These are phyloP conservation scores for Iphiclides podalirius DNA, from an alignment of 2,888 invertebrate genomes.

Conservation along the genomic window DNA sequence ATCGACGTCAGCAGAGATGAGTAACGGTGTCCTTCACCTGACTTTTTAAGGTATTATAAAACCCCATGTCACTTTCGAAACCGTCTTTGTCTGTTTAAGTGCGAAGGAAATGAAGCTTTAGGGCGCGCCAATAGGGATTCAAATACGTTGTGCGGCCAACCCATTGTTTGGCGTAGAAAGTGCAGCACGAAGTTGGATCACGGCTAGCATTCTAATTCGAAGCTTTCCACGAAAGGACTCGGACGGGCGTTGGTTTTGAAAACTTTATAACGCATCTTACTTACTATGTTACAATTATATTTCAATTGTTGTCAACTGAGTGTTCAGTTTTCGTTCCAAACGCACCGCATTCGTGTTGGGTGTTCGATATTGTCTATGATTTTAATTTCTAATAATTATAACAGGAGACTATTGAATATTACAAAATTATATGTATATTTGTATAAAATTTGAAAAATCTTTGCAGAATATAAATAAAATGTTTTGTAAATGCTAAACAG, in stretches of 20 bases:
- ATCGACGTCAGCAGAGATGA: constrained; percentile 12
- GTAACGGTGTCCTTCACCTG: constrained; percentile 20
- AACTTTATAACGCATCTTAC: neutral
- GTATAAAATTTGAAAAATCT: too few relatives aligned
- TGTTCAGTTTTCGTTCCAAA: too few relatives aligned
- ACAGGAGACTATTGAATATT: too few relatives aligned
- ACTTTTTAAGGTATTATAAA: constrained; percentile 20
- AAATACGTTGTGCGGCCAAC: constrained; percentile 11
- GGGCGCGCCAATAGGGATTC: constrained; percentile 3
- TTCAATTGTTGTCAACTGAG: too few relatives aligned
- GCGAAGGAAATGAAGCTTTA: constrained; percentile 14
- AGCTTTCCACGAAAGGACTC: constrained; percentile 16
- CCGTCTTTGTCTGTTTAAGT: constrained; percentile 14
- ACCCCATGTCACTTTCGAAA: constrained; percentile 22
- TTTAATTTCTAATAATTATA: too few relatives aligned
- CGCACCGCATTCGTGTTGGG: too few relatives aligned
- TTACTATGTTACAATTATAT: neutral
- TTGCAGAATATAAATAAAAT: too few relatives aligned
- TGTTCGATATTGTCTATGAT: too few relatives aligned
- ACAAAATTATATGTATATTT: too few relatives aligned
- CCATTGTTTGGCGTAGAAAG: constrained; percentile 36
- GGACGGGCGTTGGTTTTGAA: constrained; percentile 1
- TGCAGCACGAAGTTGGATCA: constrained; percentile 32
- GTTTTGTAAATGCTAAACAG: too few relatives aligned
- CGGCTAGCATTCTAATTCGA: constrained; percentile 32